A percentile compares a stretch with the other conserved stretches of the same genome.
These are phyloP conservation scores for Aegypius monachus DNA, from an alignment of 2,113 vertebrate species.

Conservation along the genomic window DNA sequence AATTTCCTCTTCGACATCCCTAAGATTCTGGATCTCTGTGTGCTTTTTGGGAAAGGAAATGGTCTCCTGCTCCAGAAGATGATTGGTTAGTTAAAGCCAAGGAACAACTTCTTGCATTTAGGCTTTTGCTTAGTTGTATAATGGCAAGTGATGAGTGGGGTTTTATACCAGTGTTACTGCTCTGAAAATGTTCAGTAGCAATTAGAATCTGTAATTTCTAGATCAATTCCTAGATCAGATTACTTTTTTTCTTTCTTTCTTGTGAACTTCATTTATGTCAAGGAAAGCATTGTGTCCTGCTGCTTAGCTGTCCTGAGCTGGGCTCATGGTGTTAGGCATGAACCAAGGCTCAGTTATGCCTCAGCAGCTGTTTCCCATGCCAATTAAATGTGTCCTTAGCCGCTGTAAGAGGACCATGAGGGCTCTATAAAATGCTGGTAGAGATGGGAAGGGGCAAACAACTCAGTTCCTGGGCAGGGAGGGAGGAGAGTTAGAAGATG, in stretches of 20 bases:
- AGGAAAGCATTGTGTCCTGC: neutral
- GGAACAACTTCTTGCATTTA: neutral
- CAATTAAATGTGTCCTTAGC: neutral
- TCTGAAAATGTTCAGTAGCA: neutral
- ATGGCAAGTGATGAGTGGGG: neutral
- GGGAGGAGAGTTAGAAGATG: neutral
- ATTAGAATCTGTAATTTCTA: neutral
- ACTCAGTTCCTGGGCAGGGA: neutral
- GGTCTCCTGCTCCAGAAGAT: slow-evolving; percentile 89
- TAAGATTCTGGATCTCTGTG: slow-evolving; percentile 94
- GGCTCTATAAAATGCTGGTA: neutral
- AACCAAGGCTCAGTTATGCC: neutral
- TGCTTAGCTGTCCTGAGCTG: neutral
- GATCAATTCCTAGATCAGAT: neutral
- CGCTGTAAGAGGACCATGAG: neutral
- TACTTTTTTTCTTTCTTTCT: neutral
- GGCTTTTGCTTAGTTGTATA: neutral
- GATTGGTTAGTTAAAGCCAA: slow-evolving; percentile 80
- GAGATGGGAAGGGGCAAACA: neutral
- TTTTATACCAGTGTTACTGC: neutral
- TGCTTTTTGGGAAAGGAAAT: slow-evolving; percentile 95
- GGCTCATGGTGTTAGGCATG: rapidly evolving
- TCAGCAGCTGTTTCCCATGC: neutral
- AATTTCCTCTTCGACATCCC: slow-evolving; percentile 98
- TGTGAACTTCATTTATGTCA: neutral